A percentile compares a stretch with the other conserved stretches of the same genome.
Conservation (phyloP, 2,888 invertebrate species). For the Pandemis corylana region DNA sequence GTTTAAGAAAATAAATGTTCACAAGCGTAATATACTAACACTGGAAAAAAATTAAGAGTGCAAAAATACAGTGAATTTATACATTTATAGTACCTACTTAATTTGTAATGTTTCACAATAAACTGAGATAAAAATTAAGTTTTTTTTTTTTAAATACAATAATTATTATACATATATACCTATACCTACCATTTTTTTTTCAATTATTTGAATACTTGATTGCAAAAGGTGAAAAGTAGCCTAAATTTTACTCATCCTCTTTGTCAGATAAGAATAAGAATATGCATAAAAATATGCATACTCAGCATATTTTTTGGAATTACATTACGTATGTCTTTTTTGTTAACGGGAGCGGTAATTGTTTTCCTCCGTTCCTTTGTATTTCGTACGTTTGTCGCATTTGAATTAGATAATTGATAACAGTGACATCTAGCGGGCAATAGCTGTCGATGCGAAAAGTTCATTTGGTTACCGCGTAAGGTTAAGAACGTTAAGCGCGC, state of each 20-base stretch:
- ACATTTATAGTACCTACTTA: not conserved
- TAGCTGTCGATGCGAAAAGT: conserved; percentile 10
- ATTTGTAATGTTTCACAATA: conserved; percentile 14
- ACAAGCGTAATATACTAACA: not conserved
- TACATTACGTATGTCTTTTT: too few relatives aligned
- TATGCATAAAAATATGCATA: too few relatives aligned
- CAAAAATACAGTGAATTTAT: not conserved
- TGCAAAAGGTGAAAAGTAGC: too few relatives aligned
- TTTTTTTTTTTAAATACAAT: not conserved
- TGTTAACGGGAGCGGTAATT: too few relatives aligned
- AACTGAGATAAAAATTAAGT: not conserved
- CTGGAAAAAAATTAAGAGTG: not conserved
- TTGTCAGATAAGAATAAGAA: too few relatives aligned
- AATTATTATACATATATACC: not conserved
- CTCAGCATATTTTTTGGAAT: too few relatives aligned
- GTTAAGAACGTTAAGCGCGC: not conserved
- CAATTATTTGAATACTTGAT: too few relatives aligned
- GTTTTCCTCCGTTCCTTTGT: too few relatives aligned
- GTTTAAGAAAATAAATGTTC: not conserved
- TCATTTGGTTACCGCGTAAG: not conserved
- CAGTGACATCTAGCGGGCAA: conserved; percentile 33
- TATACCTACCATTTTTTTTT: too few relatives aligned
- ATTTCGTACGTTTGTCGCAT: too few relatives aligned
- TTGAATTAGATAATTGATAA: not conserved
- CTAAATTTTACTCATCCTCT: too few relatives aligned